Conservation (phyloP, 2,888 invertebrate genomes). For the Agrochola lychnidis region DNA sequence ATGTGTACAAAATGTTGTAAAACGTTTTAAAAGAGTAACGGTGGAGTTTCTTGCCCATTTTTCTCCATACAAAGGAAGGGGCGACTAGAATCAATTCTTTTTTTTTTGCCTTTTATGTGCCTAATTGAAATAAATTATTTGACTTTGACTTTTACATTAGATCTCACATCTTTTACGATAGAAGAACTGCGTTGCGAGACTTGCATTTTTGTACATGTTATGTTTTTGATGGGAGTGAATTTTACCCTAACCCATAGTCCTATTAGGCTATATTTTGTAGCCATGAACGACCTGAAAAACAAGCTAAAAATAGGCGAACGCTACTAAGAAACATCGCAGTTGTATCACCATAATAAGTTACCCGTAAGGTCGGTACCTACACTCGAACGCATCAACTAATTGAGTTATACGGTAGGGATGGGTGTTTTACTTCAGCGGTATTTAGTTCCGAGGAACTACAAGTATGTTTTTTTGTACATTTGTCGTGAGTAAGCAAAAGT, state of each 20-base stretch:
- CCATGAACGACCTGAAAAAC: neutral
- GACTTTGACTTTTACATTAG: too few relatives aligned
- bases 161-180: too few relatives aligned
- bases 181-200: too few relatives aligned
- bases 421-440: neutral
- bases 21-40: too few relatives aligned
- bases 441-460: neutral
- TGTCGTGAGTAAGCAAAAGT: neutral
- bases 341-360: slow-evolving; percentile 49
- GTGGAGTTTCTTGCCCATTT: too few relatives aligned
- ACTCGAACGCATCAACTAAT: slow-evolving; percentile 49
- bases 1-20: too few relatives aligned
- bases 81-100: too few relatives aligned
- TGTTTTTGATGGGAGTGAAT: neutral
- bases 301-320: slow-evolving; percentile 17
- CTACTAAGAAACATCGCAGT: slow-evolving; percentile 42
- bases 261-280: neutral
- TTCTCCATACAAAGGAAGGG: too few relatives aligned
- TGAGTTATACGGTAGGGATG: slow-evolving; percentile 46
- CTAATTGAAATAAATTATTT: too few relatives aligned
- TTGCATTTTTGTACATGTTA: too few relatives aligned
- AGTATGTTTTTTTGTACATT: neutral
- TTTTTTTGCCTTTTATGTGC: too few relatives aligned
- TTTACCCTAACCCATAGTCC: neutral
- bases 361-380: slow-evolving; percentile 37